Evolutionary conservation across 1,140 invertebrate species (phyloP), one percentile per base, ranked within the genome.

Genomic region (Bathynomus jamesi): DNA sequence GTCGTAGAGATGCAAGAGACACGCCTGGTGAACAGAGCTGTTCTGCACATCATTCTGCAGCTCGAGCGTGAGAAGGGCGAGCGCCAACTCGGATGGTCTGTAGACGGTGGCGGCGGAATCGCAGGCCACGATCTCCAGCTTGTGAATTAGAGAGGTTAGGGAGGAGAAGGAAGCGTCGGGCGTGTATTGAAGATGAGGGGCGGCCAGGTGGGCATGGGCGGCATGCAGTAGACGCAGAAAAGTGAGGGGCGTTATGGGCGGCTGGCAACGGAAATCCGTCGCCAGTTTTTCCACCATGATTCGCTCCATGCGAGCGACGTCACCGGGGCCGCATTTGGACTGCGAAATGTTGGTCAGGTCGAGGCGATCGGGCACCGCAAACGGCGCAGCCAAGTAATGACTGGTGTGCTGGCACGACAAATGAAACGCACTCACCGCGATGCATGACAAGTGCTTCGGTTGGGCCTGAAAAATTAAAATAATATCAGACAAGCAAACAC

Each of bases 271-370:
- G 24, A 85, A 84, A 73, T 85, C 84, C 72, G 87, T 85, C 76
- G 87, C 87, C 78, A 91, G 84, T 81, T 91, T 91, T 80, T 87
- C 86, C 28, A 81, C 82, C 76, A 91, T 87, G 60, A 90, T 86
- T 40, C 84, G 85, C 32, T 89, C 88, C 89, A 91, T 91, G 70
- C 90, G 87, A 28, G 84, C 83, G 68, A 91, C 84, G 83, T 91
- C 90, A 76, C 89, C 87, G 53, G 85, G 85, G 53, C 89, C 90
- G 82, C 90, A 91, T 80, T 89, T 89, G 78, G 88, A 89, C 81
- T 91, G 86, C 0, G 85, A 87, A 69, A 88, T 86, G 7, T 85
- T 86, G 29, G 87, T 86, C 61, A 80, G 69, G 75, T 79, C 86
- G 81, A 72, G 82, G 80, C 70, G 83, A 61, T 81, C 79, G 72